These are phyloP conservation scores for Ibidorhyncha struthersii DNA, from an alignment of 2,113 vertebrate species.

Conservation along the genomic window DNA sequence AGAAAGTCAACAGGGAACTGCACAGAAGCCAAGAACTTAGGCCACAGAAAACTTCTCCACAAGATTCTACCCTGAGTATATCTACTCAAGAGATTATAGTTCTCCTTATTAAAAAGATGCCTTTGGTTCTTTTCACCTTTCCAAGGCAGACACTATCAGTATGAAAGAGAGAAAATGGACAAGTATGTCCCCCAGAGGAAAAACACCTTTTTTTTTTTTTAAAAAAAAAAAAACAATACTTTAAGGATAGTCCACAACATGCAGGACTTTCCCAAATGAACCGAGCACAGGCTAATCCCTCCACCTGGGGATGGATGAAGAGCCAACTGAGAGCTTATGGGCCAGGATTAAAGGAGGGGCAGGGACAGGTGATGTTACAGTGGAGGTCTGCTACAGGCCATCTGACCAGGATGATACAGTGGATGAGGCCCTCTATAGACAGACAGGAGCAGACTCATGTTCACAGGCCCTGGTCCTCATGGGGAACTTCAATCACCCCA, in stretches of 20 bases:
- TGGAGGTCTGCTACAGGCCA: no score
- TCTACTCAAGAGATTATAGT: not conserved
- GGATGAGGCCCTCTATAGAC: no score
- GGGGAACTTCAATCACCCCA: no score
- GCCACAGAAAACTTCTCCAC: not conserved
- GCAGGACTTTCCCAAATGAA: not conserved
- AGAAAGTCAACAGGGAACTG: not conserved
- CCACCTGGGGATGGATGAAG: no score
- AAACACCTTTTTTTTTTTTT: accelerated
- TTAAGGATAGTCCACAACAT: not conserved
- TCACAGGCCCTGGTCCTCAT: no score
- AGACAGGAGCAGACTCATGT: no score
- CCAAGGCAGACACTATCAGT: not conserved
- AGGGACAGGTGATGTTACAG: no score
- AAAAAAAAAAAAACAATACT: not conserved
- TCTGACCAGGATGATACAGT: no score
- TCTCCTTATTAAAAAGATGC: not conserved
- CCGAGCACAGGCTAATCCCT: not conserved
- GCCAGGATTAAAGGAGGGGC: no score
- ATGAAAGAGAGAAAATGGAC: not conserved
- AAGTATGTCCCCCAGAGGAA: not conserved
- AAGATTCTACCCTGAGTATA: not conserved
- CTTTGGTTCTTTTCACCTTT: not conserved
- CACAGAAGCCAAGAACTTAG: not conserved
- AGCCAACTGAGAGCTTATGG: no score